A percentile compares a stretch with the other conserved stretches of the same genome.
Conservation (phyloP, 2,797 vertebrate genomes). For the Tokudaia muenninki region DNA sequence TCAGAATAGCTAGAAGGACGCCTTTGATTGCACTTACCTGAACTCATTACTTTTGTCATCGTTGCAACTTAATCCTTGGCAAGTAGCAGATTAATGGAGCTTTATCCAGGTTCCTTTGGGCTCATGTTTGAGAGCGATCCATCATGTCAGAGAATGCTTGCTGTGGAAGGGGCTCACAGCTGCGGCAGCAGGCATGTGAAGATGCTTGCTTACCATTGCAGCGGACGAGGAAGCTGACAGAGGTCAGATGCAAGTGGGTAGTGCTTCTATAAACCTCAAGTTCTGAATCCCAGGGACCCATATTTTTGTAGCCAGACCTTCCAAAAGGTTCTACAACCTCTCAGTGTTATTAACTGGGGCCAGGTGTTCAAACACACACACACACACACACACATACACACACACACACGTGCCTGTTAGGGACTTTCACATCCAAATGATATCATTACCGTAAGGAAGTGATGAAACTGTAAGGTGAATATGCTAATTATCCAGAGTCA, state of each 20-base stretch:
- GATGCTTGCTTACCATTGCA: not conserved
- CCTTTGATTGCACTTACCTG: not conserved
- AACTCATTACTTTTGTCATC: not conserved
- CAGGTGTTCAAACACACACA: not conserved
- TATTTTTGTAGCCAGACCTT: not conserved
- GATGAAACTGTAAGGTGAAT: not conserved
- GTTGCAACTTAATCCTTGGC: not conserved
- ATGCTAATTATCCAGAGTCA: not conserved
- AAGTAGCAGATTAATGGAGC: not conserved
- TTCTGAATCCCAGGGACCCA: not conserved
- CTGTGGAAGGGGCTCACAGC: not conserved
- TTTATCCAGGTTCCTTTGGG: not conserved
- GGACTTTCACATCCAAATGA: not conserved
- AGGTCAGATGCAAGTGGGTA: not conserved
- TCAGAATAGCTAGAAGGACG: too few relatives aligned
- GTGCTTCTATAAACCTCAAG: not conserved
- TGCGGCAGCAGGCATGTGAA: not conserved
- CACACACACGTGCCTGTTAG: not conserved
- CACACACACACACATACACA: not conserved
- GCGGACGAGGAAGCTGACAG: not conserved
- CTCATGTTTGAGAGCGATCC: not conserved
- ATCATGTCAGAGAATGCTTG: not conserved
- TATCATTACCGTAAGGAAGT: not conserved
- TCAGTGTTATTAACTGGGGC: not conserved
- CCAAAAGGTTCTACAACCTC: not conserved